Base-by-base conservation (phyloP, 92 coral and sea anemone species). In the Phenganax subtilis region DNA sequence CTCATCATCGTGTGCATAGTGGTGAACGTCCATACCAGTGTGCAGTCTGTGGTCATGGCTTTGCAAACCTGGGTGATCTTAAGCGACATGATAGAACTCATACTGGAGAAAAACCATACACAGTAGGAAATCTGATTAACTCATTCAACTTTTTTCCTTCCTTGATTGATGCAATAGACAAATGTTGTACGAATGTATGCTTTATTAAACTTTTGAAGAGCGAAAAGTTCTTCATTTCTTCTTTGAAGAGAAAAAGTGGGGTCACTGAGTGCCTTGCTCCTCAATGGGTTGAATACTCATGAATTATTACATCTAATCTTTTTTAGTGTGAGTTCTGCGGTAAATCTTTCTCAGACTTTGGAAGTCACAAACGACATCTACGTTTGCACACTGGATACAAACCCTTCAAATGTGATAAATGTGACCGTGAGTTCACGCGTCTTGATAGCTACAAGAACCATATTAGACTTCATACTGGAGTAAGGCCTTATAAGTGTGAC, bases 51-150 rank as follows among this genome's bases (percentile, higher is more conserved):
- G 92, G 92, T 12, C 98, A 94, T 74, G 98, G 98, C 29, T 94
- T 94, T 85, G 98, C 98, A 12, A 94, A 94, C 83, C 87, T 94
- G 10, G 98, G 98, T 6, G 98, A 94, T 72, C 91, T 94, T 64
- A 94, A 94, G 77, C 85, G 98, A 74, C 98, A 94, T 75, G 88
- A 91, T 12, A 80, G 98, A 57, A 94, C 98, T 15, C 98, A 94
- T 83, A 94, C 98, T 0, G 98, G 98, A 75, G 98, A 94, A 73
- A 94, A 94, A 78, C 98, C 98, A 55, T 94, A 91, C 55, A 94
- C 88, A 71, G 98, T 94, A 71, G 86, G 87, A 56, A 74, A 28
- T 10, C 1, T 69, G 9, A 0, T 69, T 30, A 30, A 20, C 2
- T 4, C 7, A 5, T 51, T 69, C 11, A 1, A 12, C 7, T 1